Conservation (phyloP, 1,140 invertebrate genomes). For the Anthonomus grandis region DNA sequence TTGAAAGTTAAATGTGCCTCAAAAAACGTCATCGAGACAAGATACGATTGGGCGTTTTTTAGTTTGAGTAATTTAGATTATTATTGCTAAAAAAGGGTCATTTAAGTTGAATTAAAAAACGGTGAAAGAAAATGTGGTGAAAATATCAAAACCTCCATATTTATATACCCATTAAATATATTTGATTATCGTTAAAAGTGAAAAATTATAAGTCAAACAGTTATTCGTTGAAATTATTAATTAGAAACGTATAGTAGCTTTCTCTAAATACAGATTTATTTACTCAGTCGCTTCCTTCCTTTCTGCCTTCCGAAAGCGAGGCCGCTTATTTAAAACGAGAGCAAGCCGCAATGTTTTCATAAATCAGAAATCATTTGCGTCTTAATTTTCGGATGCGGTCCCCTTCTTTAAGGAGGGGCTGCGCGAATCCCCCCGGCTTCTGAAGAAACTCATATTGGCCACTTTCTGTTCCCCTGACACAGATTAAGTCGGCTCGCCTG, state of each 20-base stretch:
- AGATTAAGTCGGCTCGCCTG: constrained; percentile 46
- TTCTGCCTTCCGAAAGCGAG: constrained; percentile 1
- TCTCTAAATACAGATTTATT: constrained; percentile 7
- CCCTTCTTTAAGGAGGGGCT: constrained; percentile 14
- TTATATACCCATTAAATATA: too few relatives aligned
- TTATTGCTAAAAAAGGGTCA: too few relatives aligned
- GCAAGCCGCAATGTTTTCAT: constrained; percentile 37
- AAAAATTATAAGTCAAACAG: neutral
- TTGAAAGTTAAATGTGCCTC: too few relatives aligned
- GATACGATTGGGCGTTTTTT: too few relatives aligned
- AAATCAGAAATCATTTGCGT: constrained; percentile 44
- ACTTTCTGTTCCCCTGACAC: constrained; percentile 46
- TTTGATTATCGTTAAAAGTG: neutral
- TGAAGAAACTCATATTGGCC: constrained; percentile 46
- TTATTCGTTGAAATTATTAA: neutral
- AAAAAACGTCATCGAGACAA: too few relatives aligned
- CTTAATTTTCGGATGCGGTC: constrained; percentile 37
- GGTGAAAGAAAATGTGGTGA: too few relatives aligned
- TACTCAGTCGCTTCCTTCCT: constrained; percentile 14
- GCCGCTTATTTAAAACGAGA: constrained; percentile 14
- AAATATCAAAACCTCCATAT: too few relatives aligned
- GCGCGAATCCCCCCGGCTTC: constrained; percentile 27
- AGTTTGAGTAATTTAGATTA: too few relatives aligned
- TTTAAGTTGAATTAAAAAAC: too few relatives aligned
- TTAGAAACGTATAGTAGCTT: neutral